These are phyloP conservation scores for Bombylius discolor DNA, from an alignment of 2,888 invertebrate species.

Conservation along the genomic window DNA sequence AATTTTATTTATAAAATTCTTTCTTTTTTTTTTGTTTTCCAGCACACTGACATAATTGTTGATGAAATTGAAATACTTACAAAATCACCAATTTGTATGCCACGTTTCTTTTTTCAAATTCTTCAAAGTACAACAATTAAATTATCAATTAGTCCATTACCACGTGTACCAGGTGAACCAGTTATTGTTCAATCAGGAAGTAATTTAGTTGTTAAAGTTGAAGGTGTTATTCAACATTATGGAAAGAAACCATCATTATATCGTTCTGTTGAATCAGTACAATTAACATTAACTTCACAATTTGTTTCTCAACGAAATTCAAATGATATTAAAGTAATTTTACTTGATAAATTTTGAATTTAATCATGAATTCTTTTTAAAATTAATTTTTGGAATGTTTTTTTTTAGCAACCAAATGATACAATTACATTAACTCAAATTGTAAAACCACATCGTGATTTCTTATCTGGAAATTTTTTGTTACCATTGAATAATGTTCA, in stretches of 20 bases:
- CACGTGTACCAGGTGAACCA: slow-evolving; percentile 65
- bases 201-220: slow-evolving; percentile 81
- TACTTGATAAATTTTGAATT: no score
- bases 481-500: slow-evolving; percentile 33
- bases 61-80: slow-evolving; percentile 49
- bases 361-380: no score
- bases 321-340: slow-evolving; percentile 18
- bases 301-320: slow-evolving; percentile 37
- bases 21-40: slow-evolving; percentile 1
- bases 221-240: slow-evolving; percentile 72
- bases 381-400: not conserved
- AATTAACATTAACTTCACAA: slow-evolving; percentile 55
- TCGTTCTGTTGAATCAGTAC: slow-evolving; percentile 56
- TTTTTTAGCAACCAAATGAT: slow-evolving; percentile 22
- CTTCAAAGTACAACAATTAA: slow-evolving; percentile 72
- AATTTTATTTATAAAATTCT: not conserved
- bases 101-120: slow-evolving; percentile 72
- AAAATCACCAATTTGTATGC: slow-evolving; percentile 52
- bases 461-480: slow-evolving; percentile 86
- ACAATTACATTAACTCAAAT: slow-evolving; percentile 56
- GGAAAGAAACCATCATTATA: slow-evolving; percentile 54
- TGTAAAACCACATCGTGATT: slow-evolving; percentile 82
- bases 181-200: slow-evolving; percentile 72
- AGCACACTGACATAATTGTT: slow-evolving; percentile 45
- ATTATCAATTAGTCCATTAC: slow-evolving; percentile 69